Base-by-base conservation (phyloP, 2,797 vertebrate species). In the Buphagus erythrorhynchus region DNA sequence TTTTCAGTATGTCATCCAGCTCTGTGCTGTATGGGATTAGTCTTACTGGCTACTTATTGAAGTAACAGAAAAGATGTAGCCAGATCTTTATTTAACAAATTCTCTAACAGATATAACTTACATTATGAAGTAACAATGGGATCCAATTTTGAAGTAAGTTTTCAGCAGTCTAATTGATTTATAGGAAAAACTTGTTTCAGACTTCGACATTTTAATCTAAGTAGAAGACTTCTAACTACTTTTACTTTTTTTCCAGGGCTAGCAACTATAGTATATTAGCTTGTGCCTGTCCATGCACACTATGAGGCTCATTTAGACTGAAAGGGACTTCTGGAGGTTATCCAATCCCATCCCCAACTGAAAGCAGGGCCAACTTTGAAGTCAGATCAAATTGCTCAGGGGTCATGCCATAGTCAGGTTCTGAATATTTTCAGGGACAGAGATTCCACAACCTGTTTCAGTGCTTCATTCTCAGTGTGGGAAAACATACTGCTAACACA, bases 291-390 rank as follows among this genome's bases (percentile, higher is more conserved):
- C 29, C 87, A 57, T 25, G 74, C 35, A 76, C 42, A 71, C 57
- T 38, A 29, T 36, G 33, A 77, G 12, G 49, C 22, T 93, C 57
- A 49, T 65, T 86, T 81, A 75, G 45, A 95, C 69, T 93, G 75
- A 75, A 95, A 92, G 74, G 25, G 20, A 88, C 89, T 91, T 86
- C 78, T 95, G 94, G 57, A 93, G 31, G 89, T 74, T 93, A 91
- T 80, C 65, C 85, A 88, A 77, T 71, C n/a, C 54, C 45, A 80
- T 49, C 25, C 35, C 29, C 65, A 71, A 3, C 40, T 57, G 61
- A 90, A 87, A 89, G 69, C 45, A 72, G 11, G 21, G 42, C 12
- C 29, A 95, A 74, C 91, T 97, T 87, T 86, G 55, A 95, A 96
- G 89, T 65, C 19, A 3, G 84, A 91, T 96, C 61, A 71, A 38